These are phyloP conservation scores for Drosophila leonis DNA, from an alignment of 2,888 invertebrate species.

Conservation along the genomic window DNA sequence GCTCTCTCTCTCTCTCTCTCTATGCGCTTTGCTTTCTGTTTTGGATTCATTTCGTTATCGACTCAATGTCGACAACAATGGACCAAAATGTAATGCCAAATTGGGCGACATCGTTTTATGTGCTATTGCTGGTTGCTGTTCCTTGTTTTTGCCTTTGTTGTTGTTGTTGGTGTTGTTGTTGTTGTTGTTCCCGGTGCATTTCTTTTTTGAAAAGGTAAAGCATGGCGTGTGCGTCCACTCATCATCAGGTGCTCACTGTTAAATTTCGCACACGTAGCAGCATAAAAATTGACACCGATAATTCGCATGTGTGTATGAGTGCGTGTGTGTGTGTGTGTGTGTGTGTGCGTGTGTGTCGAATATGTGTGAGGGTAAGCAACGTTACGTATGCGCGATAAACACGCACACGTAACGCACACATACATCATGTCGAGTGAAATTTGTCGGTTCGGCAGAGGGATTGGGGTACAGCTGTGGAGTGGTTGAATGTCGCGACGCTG, in stretches of 20 bases:
- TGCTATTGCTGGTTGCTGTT: constrained; percentile 13
- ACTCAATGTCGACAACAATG: constrained; percentile 66
- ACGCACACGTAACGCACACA: constrained; percentile 70
- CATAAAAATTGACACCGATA: constrained; percentile 82
- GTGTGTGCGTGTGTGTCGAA: constrained; percentile 9
- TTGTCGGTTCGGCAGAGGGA: constrained; percentile 49
- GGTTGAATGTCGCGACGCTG: constrained; percentile 74
- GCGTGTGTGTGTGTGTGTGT: constrained; percentile 12
- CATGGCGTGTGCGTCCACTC: constrained; percentile 46
- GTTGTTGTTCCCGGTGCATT: constrained; percentile 30
- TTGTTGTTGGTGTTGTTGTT: constrained; percentile 12
- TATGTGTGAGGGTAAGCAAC: constrained; percentile 36
- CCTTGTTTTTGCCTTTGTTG: constrained; percentile 4
- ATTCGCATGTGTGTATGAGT: constrained; percentile 56
- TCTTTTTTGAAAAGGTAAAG: constrained; percentile 61
- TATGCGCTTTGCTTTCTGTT: constrained; percentile 36
- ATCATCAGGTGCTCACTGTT: constrained; percentile 76
- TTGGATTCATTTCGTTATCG: constrained; percentile 72
- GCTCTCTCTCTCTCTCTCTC: constrained; percentile 3
- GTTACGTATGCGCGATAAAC: constrained; percentile 73
- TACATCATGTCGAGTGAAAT: constrained; percentile 68
- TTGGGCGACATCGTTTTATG: constrained; percentile 76
- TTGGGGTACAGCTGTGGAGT: constrained; percentile 1
- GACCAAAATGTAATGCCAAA: constrained; percentile 73
- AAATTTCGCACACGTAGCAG: constrained; percentile 81